Conservation (phyloP, 92 coral and sea anemone genomes). For the Bergia sp. region DNA sequence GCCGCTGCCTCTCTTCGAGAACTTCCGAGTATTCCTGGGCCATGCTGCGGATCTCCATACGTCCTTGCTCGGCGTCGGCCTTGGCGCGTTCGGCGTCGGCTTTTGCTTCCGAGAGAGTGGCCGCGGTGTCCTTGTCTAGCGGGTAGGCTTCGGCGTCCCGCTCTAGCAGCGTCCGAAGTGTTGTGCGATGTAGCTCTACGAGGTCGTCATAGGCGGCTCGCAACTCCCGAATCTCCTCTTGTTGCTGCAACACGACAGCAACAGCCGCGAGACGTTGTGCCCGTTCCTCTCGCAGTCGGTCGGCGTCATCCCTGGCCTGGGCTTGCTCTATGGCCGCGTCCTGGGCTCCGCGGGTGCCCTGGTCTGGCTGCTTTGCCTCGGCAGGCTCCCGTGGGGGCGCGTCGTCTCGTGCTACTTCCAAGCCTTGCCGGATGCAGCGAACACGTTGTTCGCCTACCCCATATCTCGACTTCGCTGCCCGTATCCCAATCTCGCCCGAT, state of each 20-base stretch:
- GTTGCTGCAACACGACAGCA: neutral
- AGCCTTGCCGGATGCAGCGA: neutral
- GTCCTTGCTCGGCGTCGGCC: neutral
- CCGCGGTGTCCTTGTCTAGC: neutral
- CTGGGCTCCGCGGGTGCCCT: neutral
- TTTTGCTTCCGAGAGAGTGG: neutral
- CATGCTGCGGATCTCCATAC: neutral
- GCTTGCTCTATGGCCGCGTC: neutral
- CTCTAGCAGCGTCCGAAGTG: neutral
- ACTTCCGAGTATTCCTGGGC: neutral
- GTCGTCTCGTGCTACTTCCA: neutral
- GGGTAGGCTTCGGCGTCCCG: neutral
- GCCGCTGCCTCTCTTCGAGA: neutral
- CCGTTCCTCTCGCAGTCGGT: neutral
- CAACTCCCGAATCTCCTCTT: neutral
- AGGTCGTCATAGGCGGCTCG: neutral
- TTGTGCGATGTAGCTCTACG: neutral
- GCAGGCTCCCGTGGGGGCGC: neutral
- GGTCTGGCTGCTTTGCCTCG: neutral
- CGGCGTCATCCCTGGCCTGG: neutral
- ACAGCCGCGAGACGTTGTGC: neutral
- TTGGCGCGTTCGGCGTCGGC: constrained; percentile 1
- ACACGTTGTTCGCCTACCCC: neutral
- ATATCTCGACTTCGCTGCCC: neutral
- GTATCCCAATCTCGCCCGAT: neutral